Percentiles rank a stretch among this genome's conserved stretches.
Conservation (phyloP, 2,113 vertebrate species). For the Brachyhypopomus occidentalis region DNA sequence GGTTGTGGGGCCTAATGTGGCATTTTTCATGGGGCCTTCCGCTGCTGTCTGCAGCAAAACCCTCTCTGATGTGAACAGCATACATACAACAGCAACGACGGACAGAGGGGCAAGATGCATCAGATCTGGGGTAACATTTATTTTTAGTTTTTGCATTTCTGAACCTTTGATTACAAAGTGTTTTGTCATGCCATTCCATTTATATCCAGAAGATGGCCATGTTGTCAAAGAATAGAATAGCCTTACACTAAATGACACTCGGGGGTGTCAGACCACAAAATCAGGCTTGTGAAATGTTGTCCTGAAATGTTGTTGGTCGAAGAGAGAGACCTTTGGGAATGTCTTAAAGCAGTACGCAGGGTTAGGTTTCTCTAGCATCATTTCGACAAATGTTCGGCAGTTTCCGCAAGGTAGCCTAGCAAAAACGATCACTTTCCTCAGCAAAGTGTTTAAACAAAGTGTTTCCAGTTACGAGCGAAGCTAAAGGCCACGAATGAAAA, state of each 20-base stretch:
- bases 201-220: conserved; percentile 30
- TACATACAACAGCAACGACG: too few species aligned
- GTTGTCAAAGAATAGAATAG: conserved; percentile 4
- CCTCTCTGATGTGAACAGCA: too few species aligned
- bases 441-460: background rate
- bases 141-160: background rate
- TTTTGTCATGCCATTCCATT: background rate
- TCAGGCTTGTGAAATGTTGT: background rate
- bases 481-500: background rate
- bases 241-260: background rate
- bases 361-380: background rate
- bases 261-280: background rate
- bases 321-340: background rate
- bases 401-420: background rate
- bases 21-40: too few species aligned
- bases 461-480: background rate
- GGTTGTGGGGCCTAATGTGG: too few species aligned
- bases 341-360: background rate
- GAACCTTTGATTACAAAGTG: too few species aligned
- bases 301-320: background rate
- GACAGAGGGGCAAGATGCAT: too few species aligned
- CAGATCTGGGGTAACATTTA: too few species aligned
- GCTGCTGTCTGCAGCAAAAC: too few species aligned
- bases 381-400: background rate
- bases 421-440: background rate